These are phyloP conservation scores for Pocillopora meandrina DNA, from an alignment of 92 coral and sea anemone species.

Conservation along the genomic window DNA sequence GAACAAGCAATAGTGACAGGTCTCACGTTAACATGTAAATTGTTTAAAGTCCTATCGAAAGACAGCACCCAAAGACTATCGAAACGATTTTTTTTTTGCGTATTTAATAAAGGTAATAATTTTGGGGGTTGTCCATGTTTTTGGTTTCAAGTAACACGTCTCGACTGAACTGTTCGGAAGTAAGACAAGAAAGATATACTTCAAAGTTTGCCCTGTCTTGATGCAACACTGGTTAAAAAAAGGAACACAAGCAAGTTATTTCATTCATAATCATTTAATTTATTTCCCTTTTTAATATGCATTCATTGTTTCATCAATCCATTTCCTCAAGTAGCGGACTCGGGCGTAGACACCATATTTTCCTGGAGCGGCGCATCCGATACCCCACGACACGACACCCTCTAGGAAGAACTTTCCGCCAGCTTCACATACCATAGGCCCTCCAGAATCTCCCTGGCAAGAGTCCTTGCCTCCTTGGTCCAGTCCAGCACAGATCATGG, in stretches of 20 bases:
- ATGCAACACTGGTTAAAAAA: neutral
- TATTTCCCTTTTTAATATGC: neutral
- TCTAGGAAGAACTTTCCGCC: slow-evolving; percentile 70
- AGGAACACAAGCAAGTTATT: neutral
- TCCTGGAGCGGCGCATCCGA: slow-evolving; percentile 63
- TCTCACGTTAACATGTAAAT: too few relatives aligned
- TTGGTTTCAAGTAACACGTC: too few relatives aligned
- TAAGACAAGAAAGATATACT: too few relatives aligned
- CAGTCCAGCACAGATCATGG: slow-evolving; percentile 85
- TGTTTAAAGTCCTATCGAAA: too few relatives aligned
- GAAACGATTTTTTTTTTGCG: too few relatives aligned
- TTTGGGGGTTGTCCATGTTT: too few relatives aligned
- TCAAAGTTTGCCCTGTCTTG: neutral
- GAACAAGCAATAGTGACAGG: too few relatives aligned
- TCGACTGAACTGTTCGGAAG: too few relatives aligned
- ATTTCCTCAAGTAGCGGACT: slow-evolving; percentile 50
- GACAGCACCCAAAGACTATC: too few relatives aligned
- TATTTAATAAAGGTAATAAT: too few relatives aligned
- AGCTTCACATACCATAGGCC: slow-evolving; percentile 76
- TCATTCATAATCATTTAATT: neutral
- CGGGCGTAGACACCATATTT: slow-evolving; percentile 75
- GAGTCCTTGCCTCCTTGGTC: slow-evolving; percentile 68
- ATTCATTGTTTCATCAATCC: slow-evolving; percentile 44
- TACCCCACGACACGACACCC: slow-evolving; percentile 75
- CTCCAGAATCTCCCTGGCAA: slow-evolving; percentile 83